Evolutionary conservation across 2,113 vertebrate genomes (phyloP).

Genomic region (Andinoacara biseriatus): DNA sequence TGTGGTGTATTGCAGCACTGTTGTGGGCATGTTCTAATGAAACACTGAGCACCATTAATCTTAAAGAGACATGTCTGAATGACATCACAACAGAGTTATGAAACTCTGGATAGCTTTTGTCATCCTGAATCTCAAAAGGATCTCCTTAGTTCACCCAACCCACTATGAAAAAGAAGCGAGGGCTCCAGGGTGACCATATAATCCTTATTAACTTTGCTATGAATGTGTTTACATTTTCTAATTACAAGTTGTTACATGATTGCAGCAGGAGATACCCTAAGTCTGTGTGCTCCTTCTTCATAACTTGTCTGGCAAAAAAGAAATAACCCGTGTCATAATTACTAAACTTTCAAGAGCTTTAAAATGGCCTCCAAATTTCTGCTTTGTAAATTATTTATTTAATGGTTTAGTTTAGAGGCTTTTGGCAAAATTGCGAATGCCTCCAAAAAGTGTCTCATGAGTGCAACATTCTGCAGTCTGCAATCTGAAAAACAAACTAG

Average conservation of each 20-base stretch:
- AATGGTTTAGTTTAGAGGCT: background rate
- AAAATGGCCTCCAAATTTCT: background rate
- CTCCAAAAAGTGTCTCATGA: background rate
- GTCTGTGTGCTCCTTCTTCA: conserved; percentile 2
- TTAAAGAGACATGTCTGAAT: background rate
- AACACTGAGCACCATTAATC: background rate
- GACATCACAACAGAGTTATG: background rate
- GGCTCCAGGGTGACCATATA: background rate
- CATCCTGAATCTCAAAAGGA: conserved; percentile 2
- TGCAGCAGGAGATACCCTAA: conserved; percentile 7
- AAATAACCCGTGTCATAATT: conserved; percentile 9
- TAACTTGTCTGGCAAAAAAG: background rate
- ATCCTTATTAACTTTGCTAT: conserved; percentile 6
- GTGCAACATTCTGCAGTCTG: background rate
- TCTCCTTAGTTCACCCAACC: too few relatives aligned
- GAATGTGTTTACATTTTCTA: conserved; percentile 2
- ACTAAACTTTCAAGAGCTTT: background rate
- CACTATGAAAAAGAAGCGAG: too few relatives aligned
- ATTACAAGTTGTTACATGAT: conserved; percentile 1
- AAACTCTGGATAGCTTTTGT: background rate
- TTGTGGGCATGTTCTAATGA: background rate
- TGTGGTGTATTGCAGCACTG: background rate
- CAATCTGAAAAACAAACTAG: background rate
- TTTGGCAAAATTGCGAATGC: background rate
- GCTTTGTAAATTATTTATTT: conserved; percentile 1